A percentile compares a stretch with the other conserved stretches of the same genome.
Evolutionary conservation across 2,888 invertebrate genomes (phyloP).

Genomic region (Stenolophus ochropezus): DNA sequence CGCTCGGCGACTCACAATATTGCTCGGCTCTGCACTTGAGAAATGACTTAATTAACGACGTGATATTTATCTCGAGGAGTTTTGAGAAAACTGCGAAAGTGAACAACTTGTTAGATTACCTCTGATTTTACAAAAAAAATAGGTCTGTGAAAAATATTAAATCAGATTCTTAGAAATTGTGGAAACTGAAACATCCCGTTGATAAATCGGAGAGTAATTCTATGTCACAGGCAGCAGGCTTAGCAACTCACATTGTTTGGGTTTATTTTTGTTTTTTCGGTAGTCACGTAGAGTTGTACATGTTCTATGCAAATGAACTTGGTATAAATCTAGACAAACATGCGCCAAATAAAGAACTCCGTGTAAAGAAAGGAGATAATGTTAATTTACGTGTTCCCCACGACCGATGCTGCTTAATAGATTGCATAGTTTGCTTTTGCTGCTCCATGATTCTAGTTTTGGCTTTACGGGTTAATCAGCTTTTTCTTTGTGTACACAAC

Average conservation of each 20-base stretch:
- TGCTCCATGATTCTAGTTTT: too few species aligned
- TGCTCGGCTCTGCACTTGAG: slow-evolving; percentile 16
- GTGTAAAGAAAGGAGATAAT: slow-evolving; percentile 43
- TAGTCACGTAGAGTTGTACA: slow-evolving; percentile 40
- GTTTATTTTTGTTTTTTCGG: slow-evolving; percentile 45
- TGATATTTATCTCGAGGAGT: slow-evolving; percentile 56
- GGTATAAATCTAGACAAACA: slow-evolving; percentile 51
- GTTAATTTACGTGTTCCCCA: slow-evolving; percentile 45
- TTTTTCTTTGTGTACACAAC: too few species aligned
- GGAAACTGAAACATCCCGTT: slow-evolving; percentile 46
- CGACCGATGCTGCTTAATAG: background rate
- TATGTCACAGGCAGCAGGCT: slow-evolving; percentile 4
- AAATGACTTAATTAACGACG: slow-evolving; percentile 51
- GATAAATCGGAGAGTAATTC: slow-evolving; percentile 49
- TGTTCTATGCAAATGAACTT: slow-evolving; percentile 45
- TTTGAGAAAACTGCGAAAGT: slow-evolving; percentile 44
- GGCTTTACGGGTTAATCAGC: too few species aligned
- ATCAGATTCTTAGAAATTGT: slow-evolving; percentile 9
- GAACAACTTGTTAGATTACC: too few species aligned
- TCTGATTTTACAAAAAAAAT: too few species aligned
- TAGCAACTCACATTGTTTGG: slow-evolving; percentile 32
- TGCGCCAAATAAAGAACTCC: slow-evolving; percentile 35
- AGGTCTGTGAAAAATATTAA: too few species aligned
- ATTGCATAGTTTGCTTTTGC: background rate
- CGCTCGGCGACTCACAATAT: background rate